Conservation (phyloP, 2,113 vertebrate species). For the Lophochroa leadbeateri region DNA sequence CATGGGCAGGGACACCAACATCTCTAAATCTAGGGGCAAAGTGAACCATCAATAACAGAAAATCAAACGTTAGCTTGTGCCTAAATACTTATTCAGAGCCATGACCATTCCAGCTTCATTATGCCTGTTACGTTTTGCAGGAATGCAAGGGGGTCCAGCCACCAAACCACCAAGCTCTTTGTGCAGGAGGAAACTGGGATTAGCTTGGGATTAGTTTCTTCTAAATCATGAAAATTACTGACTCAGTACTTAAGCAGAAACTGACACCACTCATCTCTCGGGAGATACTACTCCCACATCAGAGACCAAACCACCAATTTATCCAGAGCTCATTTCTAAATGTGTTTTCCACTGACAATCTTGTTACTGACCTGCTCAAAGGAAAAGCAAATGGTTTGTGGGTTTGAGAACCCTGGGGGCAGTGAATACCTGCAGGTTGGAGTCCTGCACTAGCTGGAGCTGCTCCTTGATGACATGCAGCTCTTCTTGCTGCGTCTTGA, state of each 20-base stretch:
- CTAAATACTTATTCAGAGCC: not conserved
- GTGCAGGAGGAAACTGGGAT: not conserved
- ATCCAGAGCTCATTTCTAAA: not conserved
- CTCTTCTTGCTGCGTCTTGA: conserved; percentile 84
- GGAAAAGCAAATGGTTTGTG: not conserved
- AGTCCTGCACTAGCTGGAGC: conserved; percentile 77
- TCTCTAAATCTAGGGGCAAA: not conserved
- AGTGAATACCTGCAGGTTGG: conserved; percentile 81
- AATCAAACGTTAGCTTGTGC: not conserved
- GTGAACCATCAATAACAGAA: not conserved
- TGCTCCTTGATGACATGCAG: conserved; percentile 87
- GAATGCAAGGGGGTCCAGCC: not conserved
- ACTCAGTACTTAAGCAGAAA: not conserved
- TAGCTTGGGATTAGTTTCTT: not conserved
- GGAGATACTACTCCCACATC: not conserved
- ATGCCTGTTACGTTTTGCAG: not conserved
- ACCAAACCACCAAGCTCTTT: rapidly evolving
- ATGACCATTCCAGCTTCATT: rapidly evolving
- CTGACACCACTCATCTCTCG: rapidly evolving
- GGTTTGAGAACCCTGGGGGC: not conserved
- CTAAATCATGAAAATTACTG: not conserved
- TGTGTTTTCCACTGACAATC: not conserved
- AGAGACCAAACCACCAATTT: not conserved
- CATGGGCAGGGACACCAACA: not conserved
- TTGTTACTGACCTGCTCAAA: not conserved